phyloP scores from a whole-genome alignment of 2,113 vertebrate species.

The Nibea coibor region DNA sequence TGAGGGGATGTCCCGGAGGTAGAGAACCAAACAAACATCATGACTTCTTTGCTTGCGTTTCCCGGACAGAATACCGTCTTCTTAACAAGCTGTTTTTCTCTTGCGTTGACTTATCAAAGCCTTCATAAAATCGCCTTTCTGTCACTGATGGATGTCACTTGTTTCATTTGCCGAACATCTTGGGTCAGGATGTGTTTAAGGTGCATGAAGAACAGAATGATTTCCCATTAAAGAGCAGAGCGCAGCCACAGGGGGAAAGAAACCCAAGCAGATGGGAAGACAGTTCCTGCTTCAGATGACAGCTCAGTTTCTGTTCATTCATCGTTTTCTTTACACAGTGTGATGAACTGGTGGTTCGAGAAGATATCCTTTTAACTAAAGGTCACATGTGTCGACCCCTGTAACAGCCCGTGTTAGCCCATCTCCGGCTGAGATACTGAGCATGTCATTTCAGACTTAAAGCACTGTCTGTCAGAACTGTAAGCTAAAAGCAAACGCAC shows the following conservation, averaged over 20 bases:
- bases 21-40: constrained; percentile 28
- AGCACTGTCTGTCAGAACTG: not conserved
- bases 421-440: not conserved
- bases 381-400: not conserved
- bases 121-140: constrained; percentile 10
- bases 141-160: constrained; percentile 17
- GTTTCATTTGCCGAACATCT: constrained; percentile 55
- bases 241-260: constrained; percentile 32
- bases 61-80: not conserved
- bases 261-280: constrained; percentile 49
- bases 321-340: not conserved
- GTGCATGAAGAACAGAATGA: constrained; percentile 52
- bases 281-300: constrained; percentile 35
- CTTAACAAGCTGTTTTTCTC: not conserved
- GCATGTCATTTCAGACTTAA: not conserved
- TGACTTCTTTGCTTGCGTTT: not conserved
- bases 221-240: constrained; percentile 63
- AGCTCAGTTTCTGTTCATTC: not conserved
- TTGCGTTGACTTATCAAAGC: not conserved
- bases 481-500: not conserved
- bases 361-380: not conserved
- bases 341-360: constrained; percentile 5
- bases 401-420: not conserved
- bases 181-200: constrained; percentile 50
- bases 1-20: constrained; percentile 29